A percentile compares a stretch with the other conserved stretches of the same genome.
Evolutionary conservation across 1,140 invertebrate species (phyloP).

Genomic region (Pachyrhynchus sulphureomaculatus): DNA sequence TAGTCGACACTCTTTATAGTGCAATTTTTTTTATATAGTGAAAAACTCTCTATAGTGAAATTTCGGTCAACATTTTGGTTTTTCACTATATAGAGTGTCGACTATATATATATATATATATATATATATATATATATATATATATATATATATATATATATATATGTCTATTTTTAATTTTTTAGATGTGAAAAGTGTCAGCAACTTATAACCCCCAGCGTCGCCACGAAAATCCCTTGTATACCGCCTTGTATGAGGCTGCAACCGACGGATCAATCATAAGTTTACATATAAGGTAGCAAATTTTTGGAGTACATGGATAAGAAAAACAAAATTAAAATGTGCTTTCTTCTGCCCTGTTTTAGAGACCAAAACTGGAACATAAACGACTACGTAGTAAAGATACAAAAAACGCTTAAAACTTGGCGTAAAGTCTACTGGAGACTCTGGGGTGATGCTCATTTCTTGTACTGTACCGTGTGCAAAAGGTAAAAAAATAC

Average conservation of each 20-base stretch:
- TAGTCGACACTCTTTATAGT: too few relatives aligned
- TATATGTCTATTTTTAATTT: too few relatives aligned
- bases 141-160: constrained; percentile 67
- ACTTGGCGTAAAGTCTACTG: constrained; percentile 91
- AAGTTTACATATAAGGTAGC: constrained; percentile 67
- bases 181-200: constrained; percentile 52
- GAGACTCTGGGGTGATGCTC: constrained; percentile 86
- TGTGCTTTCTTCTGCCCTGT: too few relatives aligned
- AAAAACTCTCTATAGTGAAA: too few relatives aligned
- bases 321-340: too few relatives aligned
- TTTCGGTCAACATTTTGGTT: too few relatives aligned
- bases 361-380: constrained; percentile 77
- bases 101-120: too few relatives aligned
- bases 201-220: constrained; percentile 60
- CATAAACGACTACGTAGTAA: constrained; percentile 77
- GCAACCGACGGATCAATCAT: constrained; percentile 68
- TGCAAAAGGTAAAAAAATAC: constrained; percentile 58
- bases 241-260: constrained; percentile 67
- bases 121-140: constrained; percentile 68
- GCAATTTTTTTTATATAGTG: constrained; percentile 66
- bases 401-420: constrained; percentile 73
- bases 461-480: constrained; percentile 74
- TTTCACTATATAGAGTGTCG: too few relatives aligned
- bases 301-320: too few relatives aligned
- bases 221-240: constrained; percentile 68